These are phyloP conservation scores for Thera britannica DNA, from an alignment of 2,888 invertebrate species.

Conservation along the genomic window DNA sequence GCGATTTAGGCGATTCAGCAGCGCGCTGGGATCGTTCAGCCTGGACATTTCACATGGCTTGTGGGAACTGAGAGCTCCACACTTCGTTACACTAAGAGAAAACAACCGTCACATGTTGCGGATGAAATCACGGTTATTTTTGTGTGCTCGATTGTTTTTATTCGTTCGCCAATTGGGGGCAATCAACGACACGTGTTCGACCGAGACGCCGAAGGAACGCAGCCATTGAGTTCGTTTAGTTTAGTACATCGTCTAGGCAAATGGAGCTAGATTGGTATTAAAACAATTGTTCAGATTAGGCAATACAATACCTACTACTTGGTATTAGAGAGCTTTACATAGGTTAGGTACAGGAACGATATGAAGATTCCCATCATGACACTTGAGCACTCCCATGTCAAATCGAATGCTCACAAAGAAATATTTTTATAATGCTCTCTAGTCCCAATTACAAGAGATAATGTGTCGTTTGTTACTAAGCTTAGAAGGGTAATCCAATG, in stretches of 20 bases:
- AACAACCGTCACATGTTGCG: constrained; percentile 79
- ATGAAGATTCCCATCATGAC: constrained; percentile 47
- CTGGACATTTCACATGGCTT: constrained; percentile 79
- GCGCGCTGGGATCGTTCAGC: constrained; percentile 65
- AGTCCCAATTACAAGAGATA: constrained; percentile 76
- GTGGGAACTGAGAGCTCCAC: constrained; percentile 68
- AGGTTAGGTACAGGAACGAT: background rate
- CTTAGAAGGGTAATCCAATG: constrained; percentile 69
- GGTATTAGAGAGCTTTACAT: background rate
- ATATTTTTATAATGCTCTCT: constrained; percentile 74
- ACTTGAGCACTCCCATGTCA: constrained; percentile 49
- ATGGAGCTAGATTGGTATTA: constrained; percentile 30
- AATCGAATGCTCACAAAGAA: constrained; percentile 47
- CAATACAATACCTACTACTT: constrained; percentile 12
- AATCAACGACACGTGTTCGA: constrained; percentile 83
- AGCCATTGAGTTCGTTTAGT: constrained; percentile 70
- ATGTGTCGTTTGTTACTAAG: constrained; percentile 63
- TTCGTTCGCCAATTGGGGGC: constrained; percentile 84
- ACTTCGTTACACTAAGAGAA: constrained; percentile 68
- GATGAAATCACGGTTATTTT: constrained; percentile 85
- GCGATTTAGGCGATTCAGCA: constrained; percentile 64
- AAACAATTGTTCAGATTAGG: constrained; percentile 8
- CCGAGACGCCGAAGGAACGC: constrained; percentile 67
- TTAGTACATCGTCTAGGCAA: constrained; percentile 52
- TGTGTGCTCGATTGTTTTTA: constrained; percentile 84